Conservation (phyloP, 2,888 invertebrate species). For the Lucinisca nassula region DNA sequence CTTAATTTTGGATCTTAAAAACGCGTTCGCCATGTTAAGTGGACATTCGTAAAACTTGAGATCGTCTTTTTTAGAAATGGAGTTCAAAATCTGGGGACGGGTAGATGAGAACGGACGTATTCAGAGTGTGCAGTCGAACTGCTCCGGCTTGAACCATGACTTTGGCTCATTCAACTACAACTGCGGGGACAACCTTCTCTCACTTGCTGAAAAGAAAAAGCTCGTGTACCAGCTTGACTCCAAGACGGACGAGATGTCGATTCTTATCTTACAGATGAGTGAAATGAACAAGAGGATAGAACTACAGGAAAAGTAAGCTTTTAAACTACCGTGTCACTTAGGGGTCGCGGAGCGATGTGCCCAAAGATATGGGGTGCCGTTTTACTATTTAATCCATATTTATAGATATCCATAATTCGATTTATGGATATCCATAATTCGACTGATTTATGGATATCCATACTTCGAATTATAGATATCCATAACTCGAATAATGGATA, state of each 20-base stretch:
- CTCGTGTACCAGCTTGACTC: constrained; percentile 28
- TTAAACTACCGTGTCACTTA: too few species aligned
- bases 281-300: constrained; percentile 22
- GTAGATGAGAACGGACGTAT: constrained; percentile 34
- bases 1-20: too few species aligned
- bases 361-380: too few species aligned
- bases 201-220: constrained; percentile 16
- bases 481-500: too few species aligned
- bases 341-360: too few species aligned
- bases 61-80: constrained; percentile 7
- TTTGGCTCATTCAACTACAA: background rate
- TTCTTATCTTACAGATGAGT: constrained; percentile 23
- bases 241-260: constrained; percentile 36
- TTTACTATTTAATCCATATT: too few species aligned
- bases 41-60: too few species aligned
- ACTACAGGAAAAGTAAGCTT: constrained; percentile 21
- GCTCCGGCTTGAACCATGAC: background rate
- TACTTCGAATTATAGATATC: too few species aligned
- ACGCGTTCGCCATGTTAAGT: too few species aligned
- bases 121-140: constrained; percentile 38
- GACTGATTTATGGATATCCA: too few species aligned
- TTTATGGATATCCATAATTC: too few species aligned
- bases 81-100: constrained; percentile 18
- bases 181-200: background rate
- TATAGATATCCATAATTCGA: too few species aligned